Evolutionary conservation across 2,888 invertebrate species (phyloP), one percentile per base, ranked within the genome.

Genomic region (Hipparchia sbordonii): DNA sequence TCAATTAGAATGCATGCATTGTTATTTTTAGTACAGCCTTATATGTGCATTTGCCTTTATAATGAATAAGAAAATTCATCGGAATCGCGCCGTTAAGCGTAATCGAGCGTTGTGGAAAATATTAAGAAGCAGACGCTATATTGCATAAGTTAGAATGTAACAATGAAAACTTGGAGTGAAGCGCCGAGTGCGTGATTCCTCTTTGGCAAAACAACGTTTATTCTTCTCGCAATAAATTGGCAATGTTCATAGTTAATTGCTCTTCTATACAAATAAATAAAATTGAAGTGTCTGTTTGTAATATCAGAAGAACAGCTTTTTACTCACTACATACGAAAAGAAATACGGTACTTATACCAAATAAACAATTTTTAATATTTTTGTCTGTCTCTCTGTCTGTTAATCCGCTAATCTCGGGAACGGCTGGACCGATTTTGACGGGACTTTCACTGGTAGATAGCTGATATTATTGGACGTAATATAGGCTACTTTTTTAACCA

Each of bases 61-160:
- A 91, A 65, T 65, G 92, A 92, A 92, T 92, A 93, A 92, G 89
- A 90, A 89, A 91, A 92, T 92, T 93, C 88, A 87, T 89, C 88
- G 87, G 88, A 86, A 90, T 86, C 86, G 86, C 85, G 90, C 87
- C 89, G 91, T 93, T 92, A 93, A 92, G 89, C 84, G 91, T 90
- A 93, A 93, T 93, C 93, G 93, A 92, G 90, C 92, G 91, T 87
- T 86, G 85, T 86, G 86, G 88, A 92, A 93, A 92, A 93, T 92
- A 92, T 92, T 91, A 92, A 90, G 90, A 89, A 90, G 89, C 90
- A 88, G 88, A 90, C 89, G 89, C 86, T 89, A 91, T 92, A 93
- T 92, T 92, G 92, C 92, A 89, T 90, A 93, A 93, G 92, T 93
- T 93, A 87, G 88, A 90, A 90, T 90, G 90, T 92, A 86, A 91